Conservation (phyloP, 2,797 vertebrate species). For the Thaleichthys pacificus region DNA sequence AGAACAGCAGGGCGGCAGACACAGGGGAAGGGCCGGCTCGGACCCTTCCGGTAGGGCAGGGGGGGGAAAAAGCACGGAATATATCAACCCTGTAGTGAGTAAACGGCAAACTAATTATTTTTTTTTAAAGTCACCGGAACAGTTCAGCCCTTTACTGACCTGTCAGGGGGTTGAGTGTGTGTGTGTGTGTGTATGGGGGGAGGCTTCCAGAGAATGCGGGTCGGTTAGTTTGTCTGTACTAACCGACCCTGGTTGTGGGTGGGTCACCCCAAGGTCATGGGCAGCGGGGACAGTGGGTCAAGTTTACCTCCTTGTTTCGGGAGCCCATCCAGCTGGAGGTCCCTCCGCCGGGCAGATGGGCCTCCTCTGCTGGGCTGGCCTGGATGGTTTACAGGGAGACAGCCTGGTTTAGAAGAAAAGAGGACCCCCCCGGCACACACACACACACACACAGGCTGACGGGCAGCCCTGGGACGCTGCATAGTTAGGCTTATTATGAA, state of each 20-base stretch:
- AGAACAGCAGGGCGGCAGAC: constrained; percentile 31
- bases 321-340: constrained; percentile 75
- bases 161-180: background rate
- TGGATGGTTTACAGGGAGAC: constrained; percentile 73
- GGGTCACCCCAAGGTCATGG: constrained; percentile 25
- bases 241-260: constrained; percentile 10
- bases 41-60: background rate
- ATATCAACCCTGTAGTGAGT: constrained; percentile 33
- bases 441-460: background rate
- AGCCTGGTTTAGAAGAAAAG: constrained; percentile 71
- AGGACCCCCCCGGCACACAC: constrained; percentile 31
- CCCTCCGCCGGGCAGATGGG: constrained; percentile 69
- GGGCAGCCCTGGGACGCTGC: background rate
- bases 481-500: constrained; percentile 30
- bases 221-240: constrained; percentile 45
- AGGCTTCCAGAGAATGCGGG: constrained; percentile 8
- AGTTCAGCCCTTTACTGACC: constrained; percentile 10
- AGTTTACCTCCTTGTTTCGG: constrained; percentile 74
- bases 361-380: constrained; percentile 74
- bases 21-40: constrained; percentile 7
- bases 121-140: constrained; percentile 22
- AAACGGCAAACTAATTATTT: no score
- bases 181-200: constrained; percentile 25
- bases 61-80: background rate
- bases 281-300: constrained; percentile 51